These are phyloP conservation scores for Drosophila rufa DNA, from an alignment of 1,140 invertebrate species.

Conservation along the genomic window DNA sequence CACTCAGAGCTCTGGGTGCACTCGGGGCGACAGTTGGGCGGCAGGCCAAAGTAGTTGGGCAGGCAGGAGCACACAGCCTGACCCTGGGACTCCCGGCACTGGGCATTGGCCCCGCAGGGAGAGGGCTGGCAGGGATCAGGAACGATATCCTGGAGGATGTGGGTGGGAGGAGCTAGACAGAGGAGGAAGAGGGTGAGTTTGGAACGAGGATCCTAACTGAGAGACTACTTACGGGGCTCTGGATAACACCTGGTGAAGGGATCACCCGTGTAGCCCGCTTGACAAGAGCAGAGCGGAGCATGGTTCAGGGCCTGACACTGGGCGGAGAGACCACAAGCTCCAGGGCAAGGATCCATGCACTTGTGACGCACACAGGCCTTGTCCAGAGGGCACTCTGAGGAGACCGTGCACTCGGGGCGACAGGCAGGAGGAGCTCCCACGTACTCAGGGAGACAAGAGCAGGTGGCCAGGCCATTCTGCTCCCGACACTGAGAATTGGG, in stretches of 20 bases:
- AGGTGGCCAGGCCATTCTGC: slow-evolving; percentile 88
- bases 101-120: slow-evolving; percentile 72
- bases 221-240: slow-evolving; percentile 86
- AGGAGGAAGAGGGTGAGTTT: not conserved
- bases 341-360: slow-evolving; percentile 91
- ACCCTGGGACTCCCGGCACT: slow-evolving; percentile 55
- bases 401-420: slow-evolving; percentile 89
- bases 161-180: slow-evolving; percentile 86
- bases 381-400: slow-evolving; percentile 89
- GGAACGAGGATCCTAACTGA: too few species aligned
- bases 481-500: slow-evolving; percentile 91
- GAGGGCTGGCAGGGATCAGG: slow-evolving; percentile 87
- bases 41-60: slow-evolving; percentile 86
- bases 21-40: slow-evolving; percentile 88
- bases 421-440: slow-evolving; percentile 92
- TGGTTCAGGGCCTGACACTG: slow-evolving; percentile 88
- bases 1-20: slow-evolving; percentile 87
- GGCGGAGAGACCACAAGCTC: slow-evolving; percentile 87
- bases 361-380: slow-evolving; percentile 89
- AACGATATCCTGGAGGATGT: slow-evolving; percentile 78
- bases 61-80: slow-evolving; percentile 86
- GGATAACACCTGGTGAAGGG: slow-evolving; percentile 88
- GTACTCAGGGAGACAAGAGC: slow-evolving; percentile 89
- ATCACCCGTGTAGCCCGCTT: slow-evolving; percentile 88
- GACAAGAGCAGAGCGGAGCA: slow-evolving; percentile 88